These are phyloP conservation scores for Nautilus pompilius DNA, from an alignment of 1,140 invertebrate species.

Conservation along the genomic window DNA sequence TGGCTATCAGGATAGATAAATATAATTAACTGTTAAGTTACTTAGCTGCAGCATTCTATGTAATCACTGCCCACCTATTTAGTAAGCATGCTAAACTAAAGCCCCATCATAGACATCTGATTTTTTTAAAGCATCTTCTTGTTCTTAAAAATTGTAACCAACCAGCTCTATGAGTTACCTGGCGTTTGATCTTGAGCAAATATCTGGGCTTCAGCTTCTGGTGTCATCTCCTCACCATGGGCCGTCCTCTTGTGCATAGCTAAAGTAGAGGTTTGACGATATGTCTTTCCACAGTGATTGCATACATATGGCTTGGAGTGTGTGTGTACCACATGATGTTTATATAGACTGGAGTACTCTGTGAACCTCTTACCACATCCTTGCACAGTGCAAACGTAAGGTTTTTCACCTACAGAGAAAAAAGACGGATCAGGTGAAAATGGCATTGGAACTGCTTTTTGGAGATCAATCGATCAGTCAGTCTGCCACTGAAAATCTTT, in stretches of 20 bases:
- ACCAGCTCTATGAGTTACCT: neutral
- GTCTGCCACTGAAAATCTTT: no score
- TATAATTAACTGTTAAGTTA: neutral
- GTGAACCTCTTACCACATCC: slow-evolving; percentile 70
- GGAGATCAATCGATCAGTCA: no score
- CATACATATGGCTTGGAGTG: slow-evolving; percentile 65
- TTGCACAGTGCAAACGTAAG: slow-evolving; percentile 57
- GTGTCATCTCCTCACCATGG: slow-evolving; percentile 44
- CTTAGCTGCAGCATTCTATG: neutral
- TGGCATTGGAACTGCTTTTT: no score
- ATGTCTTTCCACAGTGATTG: slow-evolving; percentile 62
- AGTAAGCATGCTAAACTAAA: neutral
- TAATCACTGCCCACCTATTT: neutral
- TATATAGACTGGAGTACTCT: slow-evolving; percentile 73
- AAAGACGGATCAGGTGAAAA: no score
- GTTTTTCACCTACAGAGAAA: slow-evolving; percentile 53
- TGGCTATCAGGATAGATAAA: no score
- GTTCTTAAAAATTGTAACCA: neutral
- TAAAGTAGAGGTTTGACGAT: slow-evolving; percentile 64
- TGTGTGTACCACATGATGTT: slow-evolving; percentile 70
- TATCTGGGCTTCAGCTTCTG: slow-evolving; percentile 26
- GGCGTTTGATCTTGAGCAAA: slow-evolving; percentile 9
- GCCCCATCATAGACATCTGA: neutral
- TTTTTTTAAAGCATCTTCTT: neutral
- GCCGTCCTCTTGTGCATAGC: slow-evolving; percentile 63